Conservation (phyloP, 2,888 invertebrate genomes). For the Ichneumon xanthorius region DNA sequence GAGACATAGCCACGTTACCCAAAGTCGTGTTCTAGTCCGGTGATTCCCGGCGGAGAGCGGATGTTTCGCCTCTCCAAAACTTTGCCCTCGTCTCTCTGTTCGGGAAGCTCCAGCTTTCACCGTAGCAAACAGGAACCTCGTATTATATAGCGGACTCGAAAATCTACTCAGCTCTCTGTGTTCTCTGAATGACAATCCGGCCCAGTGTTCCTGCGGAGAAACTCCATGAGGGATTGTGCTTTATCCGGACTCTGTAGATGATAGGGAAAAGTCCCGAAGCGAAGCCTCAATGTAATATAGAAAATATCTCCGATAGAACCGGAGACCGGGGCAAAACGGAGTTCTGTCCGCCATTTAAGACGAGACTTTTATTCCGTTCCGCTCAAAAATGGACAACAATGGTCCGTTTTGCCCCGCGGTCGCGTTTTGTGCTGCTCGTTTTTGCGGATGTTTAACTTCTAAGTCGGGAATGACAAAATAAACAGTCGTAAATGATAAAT, state of each 20-base stretch:
- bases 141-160: background rate
- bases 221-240: conserved; percentile 9
- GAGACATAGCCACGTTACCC: background rate
- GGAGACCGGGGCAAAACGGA: background rate
- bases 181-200: conserved; percentile 33
- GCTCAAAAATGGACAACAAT: background rate
- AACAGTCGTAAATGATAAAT: background rate
- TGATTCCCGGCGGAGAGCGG: conserved; percentile 23
- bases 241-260: background rate
- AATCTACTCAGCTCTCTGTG: background rate
- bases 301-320: background rate
- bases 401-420: background rate
- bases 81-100: conserved; percentile 11
- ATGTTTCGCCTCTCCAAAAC: conserved; percentile 42
- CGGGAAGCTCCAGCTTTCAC: conserved; percentile 26
- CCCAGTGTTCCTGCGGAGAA: conserved; percentile 6
- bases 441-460: background rate
- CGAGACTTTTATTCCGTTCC: background rate
- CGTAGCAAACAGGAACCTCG: conserved; percentile 2
- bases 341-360: too few species aligned
- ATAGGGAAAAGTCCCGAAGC: background rate
- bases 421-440: background rate
- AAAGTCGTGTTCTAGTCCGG: conserved; percentile 38
- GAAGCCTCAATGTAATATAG: background rate
- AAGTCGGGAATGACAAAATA: background rate